Conservation (phyloP, 1,140 invertebrate genomes). For the Saxidomus purpurata region DNA sequence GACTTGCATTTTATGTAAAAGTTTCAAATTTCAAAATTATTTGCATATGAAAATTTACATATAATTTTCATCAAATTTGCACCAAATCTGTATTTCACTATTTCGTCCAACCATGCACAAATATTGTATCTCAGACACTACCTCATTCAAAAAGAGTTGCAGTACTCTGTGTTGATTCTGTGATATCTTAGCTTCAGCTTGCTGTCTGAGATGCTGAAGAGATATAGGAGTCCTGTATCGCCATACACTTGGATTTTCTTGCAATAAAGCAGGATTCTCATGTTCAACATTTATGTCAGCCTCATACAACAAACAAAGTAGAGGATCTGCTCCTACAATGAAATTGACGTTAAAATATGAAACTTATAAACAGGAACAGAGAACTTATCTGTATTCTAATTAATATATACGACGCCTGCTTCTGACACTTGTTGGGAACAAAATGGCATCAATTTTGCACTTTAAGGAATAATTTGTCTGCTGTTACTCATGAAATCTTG, state of each 20-base stretch:
- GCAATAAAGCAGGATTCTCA: background rate
- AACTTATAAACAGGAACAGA: no score
- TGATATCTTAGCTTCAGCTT: constrained; percentile 34
- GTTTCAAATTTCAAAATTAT: background rate
- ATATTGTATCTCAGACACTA: background rate
- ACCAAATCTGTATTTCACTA: background rate
- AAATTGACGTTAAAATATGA: no score
- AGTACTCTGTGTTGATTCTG: background rate
- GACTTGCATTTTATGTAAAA: no score
- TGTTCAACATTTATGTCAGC: constrained; percentile 34
- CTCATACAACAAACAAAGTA: constrained; percentile 73
- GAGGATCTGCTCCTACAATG: constrained; percentile 60
- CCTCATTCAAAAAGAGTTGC: background rate
- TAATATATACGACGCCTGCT: no score
- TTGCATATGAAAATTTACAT: background rate
- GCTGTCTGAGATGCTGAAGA: constrained; percentile 62
- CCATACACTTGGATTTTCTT: constrained; percentile 67
- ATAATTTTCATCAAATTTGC: background rate
- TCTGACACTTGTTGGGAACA: no score
- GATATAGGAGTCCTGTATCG: constrained; percentile 64
- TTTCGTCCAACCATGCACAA: background rate
- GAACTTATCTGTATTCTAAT: no score
- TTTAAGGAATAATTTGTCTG: no score
- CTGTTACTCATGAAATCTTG: no score
- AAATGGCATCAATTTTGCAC: no score